phyloP scores from a whole-genome alignment of 2,888 invertebrate species.

The Bombyx huttoni region DNA sequence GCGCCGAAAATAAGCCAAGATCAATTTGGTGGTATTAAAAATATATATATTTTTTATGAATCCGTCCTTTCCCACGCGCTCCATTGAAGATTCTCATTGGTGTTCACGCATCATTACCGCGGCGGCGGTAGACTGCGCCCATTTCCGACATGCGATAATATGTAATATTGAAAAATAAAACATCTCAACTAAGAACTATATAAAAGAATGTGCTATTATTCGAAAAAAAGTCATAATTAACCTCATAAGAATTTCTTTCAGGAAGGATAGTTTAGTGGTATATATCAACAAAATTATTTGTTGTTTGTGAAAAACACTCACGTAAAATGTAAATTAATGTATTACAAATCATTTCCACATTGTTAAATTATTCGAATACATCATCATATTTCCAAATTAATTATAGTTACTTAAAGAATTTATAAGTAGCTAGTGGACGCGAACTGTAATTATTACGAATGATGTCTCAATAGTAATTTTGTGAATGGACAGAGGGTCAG shows the following conservation, averaged over 20 bases:
- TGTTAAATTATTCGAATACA: too few relatives aligned
- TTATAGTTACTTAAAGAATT: neutral
- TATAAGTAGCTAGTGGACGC: constrained; percentile 8
- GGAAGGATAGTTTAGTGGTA: too few relatives aligned
- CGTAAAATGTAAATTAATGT: too few relatives aligned
- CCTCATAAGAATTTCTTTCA: too few relatives aligned
- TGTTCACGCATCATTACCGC: constrained; percentile 46
- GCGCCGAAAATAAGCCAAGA: neutral
- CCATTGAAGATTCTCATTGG: constrained; percentile 31
- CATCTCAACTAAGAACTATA: neutral
- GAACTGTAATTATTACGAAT: constrained; percentile 39
- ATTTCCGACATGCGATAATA: constrained; percentile 49
- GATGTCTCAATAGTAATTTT: constrained; percentile 59
- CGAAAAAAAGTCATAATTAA: too few relatives aligned
- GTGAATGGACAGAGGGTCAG: constrained; percentile 50
- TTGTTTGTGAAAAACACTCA: too few relatives aligned
- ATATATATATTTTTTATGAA: constrained; percentile 13
- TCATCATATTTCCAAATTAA: neutral
- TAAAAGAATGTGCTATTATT: too few relatives aligned
- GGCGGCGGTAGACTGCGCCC: constrained; percentile 41
- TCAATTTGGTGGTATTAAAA: neutral
- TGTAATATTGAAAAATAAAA: constrained; percentile 13
- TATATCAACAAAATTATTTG: too few relatives aligned
- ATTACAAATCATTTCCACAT: too few relatives aligned
- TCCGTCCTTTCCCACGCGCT: constrained; percentile 42